phyloP scores from a whole-genome alignment of 2,113 vertebrate genomes.

The Prionailurus viverrinus region DNA sequence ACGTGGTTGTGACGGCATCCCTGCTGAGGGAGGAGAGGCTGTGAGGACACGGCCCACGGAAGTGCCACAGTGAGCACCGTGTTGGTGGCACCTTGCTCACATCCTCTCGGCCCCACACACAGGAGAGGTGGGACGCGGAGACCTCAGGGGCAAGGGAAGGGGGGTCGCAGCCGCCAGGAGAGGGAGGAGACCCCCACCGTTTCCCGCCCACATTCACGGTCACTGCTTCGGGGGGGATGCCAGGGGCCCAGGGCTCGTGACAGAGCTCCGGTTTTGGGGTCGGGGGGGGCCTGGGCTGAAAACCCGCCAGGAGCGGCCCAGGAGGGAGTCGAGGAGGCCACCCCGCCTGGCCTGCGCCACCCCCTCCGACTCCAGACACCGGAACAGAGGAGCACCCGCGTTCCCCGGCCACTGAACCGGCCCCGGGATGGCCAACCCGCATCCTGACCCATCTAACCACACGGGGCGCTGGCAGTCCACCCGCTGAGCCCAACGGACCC shows the following conservation, averaged over 20 bases:
- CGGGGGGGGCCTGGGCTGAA: fast-evolving
- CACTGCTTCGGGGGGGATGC: not conserved
- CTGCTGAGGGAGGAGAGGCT: fast-evolving
- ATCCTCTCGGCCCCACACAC: not conserved
- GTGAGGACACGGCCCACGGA: not conserved
- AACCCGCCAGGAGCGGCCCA: fast-evolving
- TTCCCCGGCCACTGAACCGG: no score
- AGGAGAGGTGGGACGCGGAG: not conserved
- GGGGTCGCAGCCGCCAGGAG: not conserved
- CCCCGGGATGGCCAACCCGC: no score
- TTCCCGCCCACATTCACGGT: not conserved
- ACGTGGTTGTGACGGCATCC: fast-evolving
- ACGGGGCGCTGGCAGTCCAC: no score
- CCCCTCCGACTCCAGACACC: no score
- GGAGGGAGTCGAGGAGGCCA: no score
- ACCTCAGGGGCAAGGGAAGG: not conserved
- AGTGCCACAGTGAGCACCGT: no score
- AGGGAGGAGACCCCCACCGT: not conserved
- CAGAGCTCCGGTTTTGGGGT: no score
- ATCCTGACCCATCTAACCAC: no score
- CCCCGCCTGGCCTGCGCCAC: fast-evolving
- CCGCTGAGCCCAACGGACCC: no score
- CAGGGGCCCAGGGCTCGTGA: not conserved
- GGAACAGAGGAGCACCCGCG: no score
- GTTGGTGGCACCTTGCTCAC: not conserved